These are phyloP conservation scores for Volucella inanis DNA, from an alignment of 2,888 invertebrate genomes.

Conservation along the genomic window DNA sequence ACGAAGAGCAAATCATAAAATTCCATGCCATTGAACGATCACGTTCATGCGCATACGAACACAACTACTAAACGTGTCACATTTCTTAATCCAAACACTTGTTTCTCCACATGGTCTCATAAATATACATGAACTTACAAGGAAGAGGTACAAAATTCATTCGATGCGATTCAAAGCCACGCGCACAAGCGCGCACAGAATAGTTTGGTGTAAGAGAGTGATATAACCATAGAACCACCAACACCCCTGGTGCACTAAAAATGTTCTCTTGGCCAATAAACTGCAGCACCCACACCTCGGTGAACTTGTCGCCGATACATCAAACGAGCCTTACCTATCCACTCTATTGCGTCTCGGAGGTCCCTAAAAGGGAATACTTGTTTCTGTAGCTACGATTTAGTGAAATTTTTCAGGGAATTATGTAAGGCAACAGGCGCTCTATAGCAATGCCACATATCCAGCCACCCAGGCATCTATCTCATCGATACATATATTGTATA, in stretches of 20 bases:
- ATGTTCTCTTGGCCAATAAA: constrained; percentile 11
- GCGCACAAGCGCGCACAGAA: constrained; percentile 13
- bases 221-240: constrained; percentile 15
- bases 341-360: background rate
- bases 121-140: constrained; percentile 63
- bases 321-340: constrained; percentile 46
- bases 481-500: background rate
- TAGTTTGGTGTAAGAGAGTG: constrained; percentile 9
- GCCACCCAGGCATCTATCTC: constrained; percentile 31
- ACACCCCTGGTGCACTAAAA: background rate
- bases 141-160: constrained; percentile 42
- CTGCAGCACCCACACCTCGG: constrained; percentile 62
- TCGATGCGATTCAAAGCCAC: constrained; percentile 40
- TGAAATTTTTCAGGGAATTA: constrained; percentile 48
- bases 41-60: constrained; percentile 41
- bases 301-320: constrained; percentile 65
- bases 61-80: constrained; percentile 61
- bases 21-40: constrained; percentile 55
- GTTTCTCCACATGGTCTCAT: constrained; percentile 68
- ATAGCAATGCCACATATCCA: background rate
- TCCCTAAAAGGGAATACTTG: constrained; percentile 64
- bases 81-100: constrained; percentile 74
- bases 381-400: constrained; percentile 54
- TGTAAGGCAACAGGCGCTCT: constrained; percentile 56
- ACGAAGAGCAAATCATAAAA: constrained; percentile 55